These are phyloP conservation scores for Heliangelus exortis DNA, from an alignment of 2,797 vertebrate species.

Conservation along the genomic window DNA sequence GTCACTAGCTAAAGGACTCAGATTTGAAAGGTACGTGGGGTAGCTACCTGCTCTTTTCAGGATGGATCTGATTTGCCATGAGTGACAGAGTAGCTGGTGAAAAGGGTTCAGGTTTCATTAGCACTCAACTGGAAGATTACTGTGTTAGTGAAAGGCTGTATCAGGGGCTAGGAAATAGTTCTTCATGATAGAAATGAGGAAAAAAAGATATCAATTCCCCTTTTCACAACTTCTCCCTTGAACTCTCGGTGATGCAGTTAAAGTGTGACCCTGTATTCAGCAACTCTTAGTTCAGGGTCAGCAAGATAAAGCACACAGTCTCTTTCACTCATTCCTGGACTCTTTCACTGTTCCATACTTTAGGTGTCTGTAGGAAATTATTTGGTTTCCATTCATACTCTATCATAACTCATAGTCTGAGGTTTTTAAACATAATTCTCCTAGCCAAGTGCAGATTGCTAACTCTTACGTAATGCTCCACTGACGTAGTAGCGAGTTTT, in stretches of 20 bases:
- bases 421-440: slow-evolving; percentile 40
- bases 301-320: background rate
- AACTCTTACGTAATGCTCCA: slow-evolving; percentile 13
- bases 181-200: background rate
- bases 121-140: background rate
- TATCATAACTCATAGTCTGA: slow-evolving; percentile 16
- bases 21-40: background rate
- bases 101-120: background rate
- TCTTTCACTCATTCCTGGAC: background rate
- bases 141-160: background rate
- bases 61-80: background rate
- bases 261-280: background rate
- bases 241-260: background rate
- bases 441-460: background rate
- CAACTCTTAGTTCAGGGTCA: background rate
- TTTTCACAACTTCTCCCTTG: background rate
- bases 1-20: background rate
- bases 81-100: background rate
- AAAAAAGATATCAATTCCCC: background rate
- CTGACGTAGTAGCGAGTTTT: background rate
- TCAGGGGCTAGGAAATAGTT: background rate
- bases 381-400: slow-evolving; percentile 3
- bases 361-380: background rate
- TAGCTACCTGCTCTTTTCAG: background rate
- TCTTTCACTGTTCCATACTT: background rate